A percentile compares a stretch with the other conserved stretches of the same genome.
These are phyloP conservation scores for Hoplostethus mediterraneus DNA, from an alignment of 2,797 vertebrate species.

Conservation along the genomic window DNA sequence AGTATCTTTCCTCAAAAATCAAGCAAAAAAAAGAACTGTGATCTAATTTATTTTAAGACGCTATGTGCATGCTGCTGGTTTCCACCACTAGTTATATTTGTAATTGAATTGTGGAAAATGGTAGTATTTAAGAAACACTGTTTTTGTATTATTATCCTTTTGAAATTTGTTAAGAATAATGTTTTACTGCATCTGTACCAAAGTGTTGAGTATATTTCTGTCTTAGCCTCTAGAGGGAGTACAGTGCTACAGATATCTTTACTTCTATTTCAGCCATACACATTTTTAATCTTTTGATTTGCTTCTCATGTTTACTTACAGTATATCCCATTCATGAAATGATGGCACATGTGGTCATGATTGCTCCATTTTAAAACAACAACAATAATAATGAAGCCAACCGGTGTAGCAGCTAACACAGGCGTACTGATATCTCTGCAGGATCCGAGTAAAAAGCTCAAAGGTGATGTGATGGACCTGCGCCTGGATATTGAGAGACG, in stretches of 20 bases:
- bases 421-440: conserved; percentile 69
- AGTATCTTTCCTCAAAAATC: conserved; percentile 91
- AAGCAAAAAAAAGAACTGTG: conserved; percentile 70
- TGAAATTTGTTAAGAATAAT: conserved; percentile 20
- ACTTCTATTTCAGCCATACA: conserved; percentile 10
- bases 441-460: conserved; percentile 92
- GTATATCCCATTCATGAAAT: not conserved
- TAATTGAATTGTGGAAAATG: conserved; percentile 1
- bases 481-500: conserved; percentile 97
- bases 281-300: conserved; percentile 17
- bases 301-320: not conserved
- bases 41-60: conserved; percentile 55
- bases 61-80: conserved; percentile 78
- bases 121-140: not conserved
- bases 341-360: conserved; percentile 14
- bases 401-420: conserved; percentile 6
- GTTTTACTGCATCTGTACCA: conserved; percentile 20
- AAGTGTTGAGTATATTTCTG: not conserved
- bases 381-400: not conserved
- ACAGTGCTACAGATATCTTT: conserved; percentile 9
- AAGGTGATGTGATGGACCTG: conserved; percentile 96
- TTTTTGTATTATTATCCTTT: not conserved
- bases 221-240: conserved; percentile 48
- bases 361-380: conserved; percentile 9
- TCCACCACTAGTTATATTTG: conserved; percentile 20